Base-by-base conservation (phyloP, 2,113 vertebrate genomes). In the Scytalopus superciliaris region DNA sequence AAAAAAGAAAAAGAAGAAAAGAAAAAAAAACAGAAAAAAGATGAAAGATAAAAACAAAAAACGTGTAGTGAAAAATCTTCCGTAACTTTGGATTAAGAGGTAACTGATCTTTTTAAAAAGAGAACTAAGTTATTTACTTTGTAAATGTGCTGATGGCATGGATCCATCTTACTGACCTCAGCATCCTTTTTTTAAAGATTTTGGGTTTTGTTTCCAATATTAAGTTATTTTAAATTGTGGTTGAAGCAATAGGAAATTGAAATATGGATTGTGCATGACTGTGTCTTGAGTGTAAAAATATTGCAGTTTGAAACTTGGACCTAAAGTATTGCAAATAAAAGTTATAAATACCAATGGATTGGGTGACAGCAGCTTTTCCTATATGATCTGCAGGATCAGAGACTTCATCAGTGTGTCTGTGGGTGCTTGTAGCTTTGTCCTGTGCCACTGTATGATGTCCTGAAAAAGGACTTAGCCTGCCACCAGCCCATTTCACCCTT, bases 191-290 rank as follows among this genome's bases (percentile, higher is more conserved):
- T 95, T 95, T 75, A 77, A 94, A 94, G 75, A 94, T 80, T 94
- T 73, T 93, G 85, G 79, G 86, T 94, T 97, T 97, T 97, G 97
- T 98, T 99, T 99, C 98, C 97, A 97, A 98, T 98, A 97, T 95
- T 96, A 98, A 98, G 98, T 98, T 99, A 98, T 98, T 99, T 99
- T 99, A 98, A 99, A 99, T 98, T 99, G 99, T 99, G 99, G 98
- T 99, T 99, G 98, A 99, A 99, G 99, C 99, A 99, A 99, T 99
- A 99, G 99, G 99, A 98, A 98, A 99, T 98, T 99, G 99, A 99
- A 98, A 98, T 99, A 99, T 98, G 98, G 99, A 99, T 99, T 98
- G 99, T 99, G 99, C 99, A 99, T 99, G 99, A 99, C 98, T 99
- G 99, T 99, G 99, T 99, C 99, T 99, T 99, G 99, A 99, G 99